Conservation (phyloP, 1,140 invertebrate species). For the Megalopta genalis region DNA sequence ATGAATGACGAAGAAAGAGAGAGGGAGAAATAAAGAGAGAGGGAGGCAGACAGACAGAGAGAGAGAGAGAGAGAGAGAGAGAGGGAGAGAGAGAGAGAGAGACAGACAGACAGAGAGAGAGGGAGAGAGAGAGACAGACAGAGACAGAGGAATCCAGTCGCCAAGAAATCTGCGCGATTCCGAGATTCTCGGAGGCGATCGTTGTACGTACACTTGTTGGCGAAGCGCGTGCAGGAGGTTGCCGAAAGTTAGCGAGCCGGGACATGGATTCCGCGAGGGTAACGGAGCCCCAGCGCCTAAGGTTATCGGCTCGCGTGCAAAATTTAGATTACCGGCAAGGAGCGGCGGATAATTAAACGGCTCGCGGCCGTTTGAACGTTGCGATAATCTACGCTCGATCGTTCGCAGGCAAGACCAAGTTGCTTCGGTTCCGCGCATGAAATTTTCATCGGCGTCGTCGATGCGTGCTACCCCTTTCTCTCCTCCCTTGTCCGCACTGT, state of each 20-base stretch:
- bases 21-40: too few relatives aligned
- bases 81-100: too few relatives aligned
- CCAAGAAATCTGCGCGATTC: too few relatives aligned
- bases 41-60: too few relatives aligned
- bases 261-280: neutral
- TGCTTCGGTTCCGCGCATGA: constrained; percentile 5
- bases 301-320: constrained; percentile 42
- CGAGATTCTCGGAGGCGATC: too few relatives aligned
- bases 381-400: constrained; percentile 34
- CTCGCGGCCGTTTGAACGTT: constrained; percentile 9
- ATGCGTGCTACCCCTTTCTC: neutral
- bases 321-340: constrained; percentile 47
- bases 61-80: too few relatives aligned
- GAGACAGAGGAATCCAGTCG: too few relatives aligned
- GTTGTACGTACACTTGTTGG: neutral
- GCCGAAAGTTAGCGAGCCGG: neutral
- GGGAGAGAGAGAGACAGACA: too few relatives aligned
- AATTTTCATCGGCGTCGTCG: constrained; percentile 19
- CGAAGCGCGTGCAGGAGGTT: neutral
- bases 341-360: constrained; percentile 41
- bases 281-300: neutral
- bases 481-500: neutral
- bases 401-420: constrained; percentile 4
- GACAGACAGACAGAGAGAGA: too few relatives aligned
- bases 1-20: too few relatives aligned